These are phyloP conservation scores for Apodemus speciosus DNA, from an alignment of 2,113 vertebrate species.

Conservation along the genomic window DNA sequence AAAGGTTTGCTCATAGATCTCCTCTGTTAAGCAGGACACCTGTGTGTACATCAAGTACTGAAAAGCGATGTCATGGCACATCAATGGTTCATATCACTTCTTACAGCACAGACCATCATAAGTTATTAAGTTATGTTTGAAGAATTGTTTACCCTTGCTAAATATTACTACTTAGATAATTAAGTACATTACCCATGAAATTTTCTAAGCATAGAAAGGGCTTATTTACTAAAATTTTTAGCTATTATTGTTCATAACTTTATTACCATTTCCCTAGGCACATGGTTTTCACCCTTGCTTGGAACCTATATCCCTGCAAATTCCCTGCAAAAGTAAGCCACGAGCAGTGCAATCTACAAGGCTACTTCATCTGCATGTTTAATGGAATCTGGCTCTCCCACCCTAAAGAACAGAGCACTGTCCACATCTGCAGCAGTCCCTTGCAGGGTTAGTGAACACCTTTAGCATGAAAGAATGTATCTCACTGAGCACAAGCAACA, in stretches of 20 bases:
- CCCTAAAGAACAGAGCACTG: neutral
- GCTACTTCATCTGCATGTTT: neutral
- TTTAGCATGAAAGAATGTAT: neutral
- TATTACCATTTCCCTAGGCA: neutral
- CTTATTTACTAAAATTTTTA: neutral
- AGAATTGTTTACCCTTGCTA: neutral
- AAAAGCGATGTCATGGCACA: conserved; percentile 65
- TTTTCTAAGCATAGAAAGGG: neutral
- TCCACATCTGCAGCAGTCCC: neutral
- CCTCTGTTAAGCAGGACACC: conserved; percentile 70
- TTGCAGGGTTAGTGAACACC: neutral
- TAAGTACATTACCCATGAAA: neutral
- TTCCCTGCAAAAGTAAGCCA: neutral
- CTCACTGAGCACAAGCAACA: too few relatives aligned
- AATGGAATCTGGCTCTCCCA: neutral
- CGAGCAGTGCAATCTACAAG: neutral
- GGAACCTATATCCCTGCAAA: neutral
- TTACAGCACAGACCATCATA: neutral
- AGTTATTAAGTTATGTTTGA: neutral
- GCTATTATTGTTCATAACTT: neutral
- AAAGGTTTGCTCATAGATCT: conserved; percentile 70
- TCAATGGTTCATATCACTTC: neutral
- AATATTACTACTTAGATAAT: neutral
- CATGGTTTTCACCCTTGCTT: neutral
- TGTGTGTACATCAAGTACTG: conserved; percentile 75